A percentile compares a stretch with the other conserved stretches of the same genome.
phyloP scores from a whole-genome alignment of 2,797 vertebrate species.

The Acrossocheilus fasciatus region DNA sequence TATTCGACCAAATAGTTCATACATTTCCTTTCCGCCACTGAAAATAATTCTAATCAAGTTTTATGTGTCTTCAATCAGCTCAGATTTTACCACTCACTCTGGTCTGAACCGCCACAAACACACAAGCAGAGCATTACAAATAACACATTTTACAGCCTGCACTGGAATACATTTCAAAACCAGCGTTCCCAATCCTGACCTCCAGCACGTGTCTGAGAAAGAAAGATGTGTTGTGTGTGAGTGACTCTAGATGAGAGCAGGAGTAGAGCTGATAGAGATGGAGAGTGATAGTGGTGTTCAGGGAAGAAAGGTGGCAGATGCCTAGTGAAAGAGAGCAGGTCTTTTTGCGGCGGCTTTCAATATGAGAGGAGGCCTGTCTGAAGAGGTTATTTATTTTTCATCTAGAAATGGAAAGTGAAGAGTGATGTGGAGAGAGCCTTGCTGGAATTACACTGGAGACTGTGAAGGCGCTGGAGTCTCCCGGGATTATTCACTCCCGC shows the following conservation, averaged over 20 bases:
- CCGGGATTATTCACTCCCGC: conserved; percentile 63
- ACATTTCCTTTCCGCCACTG: neutral
- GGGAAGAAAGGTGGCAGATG: neutral
- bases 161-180: neutral
- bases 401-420: conserved; percentile 75
- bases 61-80: neutral
- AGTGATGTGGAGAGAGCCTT: conserved; percentile 66
- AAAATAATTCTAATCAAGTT: neutral
- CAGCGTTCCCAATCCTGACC: neutral
- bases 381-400: conserved; percentile 83
- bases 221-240: neutral
- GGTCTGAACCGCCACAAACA: neutral
- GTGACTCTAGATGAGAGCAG: neutral
- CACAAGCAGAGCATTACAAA: neutral
- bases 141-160: neutral
- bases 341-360: conserved; percentile 33
- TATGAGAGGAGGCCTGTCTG: conserved; percentile 62
- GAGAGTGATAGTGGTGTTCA: conserved; percentile 21
- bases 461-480: conserved; percentile 67
- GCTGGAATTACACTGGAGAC: conserved; percentile 64
- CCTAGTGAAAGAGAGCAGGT: conserved; percentile 33
- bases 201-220: conserved; percentile 9
- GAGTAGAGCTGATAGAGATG: neutral
- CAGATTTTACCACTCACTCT: neutral
- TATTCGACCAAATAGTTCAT: neutral